Percentiles rank a stretch among this genome's conserved stretches.
Conservation (phyloP, 1,140 invertebrate species). For the Polypedilum pembai region DNA sequence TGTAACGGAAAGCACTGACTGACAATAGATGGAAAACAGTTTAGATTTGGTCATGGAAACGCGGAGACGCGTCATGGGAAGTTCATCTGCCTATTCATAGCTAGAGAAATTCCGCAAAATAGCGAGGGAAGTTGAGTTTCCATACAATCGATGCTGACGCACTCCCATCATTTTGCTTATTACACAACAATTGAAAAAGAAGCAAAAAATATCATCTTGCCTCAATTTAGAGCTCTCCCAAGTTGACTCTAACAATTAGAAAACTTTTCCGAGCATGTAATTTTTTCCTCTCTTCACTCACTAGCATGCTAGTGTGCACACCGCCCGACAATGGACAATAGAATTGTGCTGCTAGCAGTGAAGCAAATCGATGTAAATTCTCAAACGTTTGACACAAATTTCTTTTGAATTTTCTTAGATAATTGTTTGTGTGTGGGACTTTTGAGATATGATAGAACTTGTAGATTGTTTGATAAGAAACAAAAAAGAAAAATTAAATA, state of each 20-base stretch:
- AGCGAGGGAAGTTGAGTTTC: not conserved
- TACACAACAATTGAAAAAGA: not conserved
- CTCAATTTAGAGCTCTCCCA: too few species aligned
- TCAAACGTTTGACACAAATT: not conserved
- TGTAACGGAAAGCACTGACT: not conserved
- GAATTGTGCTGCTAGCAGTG: not conserved
- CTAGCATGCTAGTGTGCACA: not conserved
- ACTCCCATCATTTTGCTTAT: conserved; percentile 8
- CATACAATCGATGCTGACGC: not conserved
- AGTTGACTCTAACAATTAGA: not conserved
- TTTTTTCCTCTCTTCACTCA: not conserved
- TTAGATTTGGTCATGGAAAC: not conserved
- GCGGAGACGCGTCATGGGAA: not conserved
- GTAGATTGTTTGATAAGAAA: too few species aligned
- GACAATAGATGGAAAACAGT: conserved; percentile 5
- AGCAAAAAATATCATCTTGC: too few species aligned
- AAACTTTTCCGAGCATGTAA: conserved; percentile 17
- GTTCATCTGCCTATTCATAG: conserved; percentile 3
- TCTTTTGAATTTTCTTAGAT: not conserved
- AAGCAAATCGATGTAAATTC: not conserved
- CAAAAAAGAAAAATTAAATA: too few species aligned
- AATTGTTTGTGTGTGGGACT: too few species aligned
- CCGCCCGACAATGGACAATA: not conserved
- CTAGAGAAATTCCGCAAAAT: conserved; percentile 10
- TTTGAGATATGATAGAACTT: too few species aligned